Conservation (phyloP, 1,140 invertebrate species). For the Laupala kohalensis region DNA sequence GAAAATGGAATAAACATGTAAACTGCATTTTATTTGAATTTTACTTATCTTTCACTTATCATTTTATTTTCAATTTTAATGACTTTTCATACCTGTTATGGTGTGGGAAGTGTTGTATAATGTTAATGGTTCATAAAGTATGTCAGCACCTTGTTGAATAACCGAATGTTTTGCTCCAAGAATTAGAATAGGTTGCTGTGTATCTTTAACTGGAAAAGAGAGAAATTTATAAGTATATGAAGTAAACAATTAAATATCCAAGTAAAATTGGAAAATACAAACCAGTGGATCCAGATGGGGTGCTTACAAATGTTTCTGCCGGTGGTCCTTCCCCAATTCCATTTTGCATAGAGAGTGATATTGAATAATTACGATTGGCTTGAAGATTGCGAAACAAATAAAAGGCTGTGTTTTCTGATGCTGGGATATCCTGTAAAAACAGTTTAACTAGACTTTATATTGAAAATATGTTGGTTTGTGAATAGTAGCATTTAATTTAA, state of each 20-base stretch:
- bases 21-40: not conserved
- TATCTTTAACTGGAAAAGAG: constrained; percentile 34
- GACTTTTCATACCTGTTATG: constrained; percentile 25
- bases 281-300: constrained; percentile 49
- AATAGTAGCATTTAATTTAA: constrained; percentile 2
- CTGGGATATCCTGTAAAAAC: constrained; percentile 51
- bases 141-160: constrained; percentile 49
- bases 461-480: too few relatives aligned
- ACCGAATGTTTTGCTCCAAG: constrained; percentile 53
- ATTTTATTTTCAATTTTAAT: not conserved
- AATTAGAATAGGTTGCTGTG: constrained; percentile 53
- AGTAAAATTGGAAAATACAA: constrained; percentile 14
- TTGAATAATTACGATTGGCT: constrained; percentile 58
- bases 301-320: constrained; percentile 44
- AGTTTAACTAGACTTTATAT: too few relatives aligned
- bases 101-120: constrained; percentile 32
- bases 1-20: not conserved
- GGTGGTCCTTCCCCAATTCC: constrained; percentile 62
- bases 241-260: not conserved
- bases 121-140: constrained; percentile 44
- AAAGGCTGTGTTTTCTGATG: constrained; percentile 45
- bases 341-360: constrained; percentile 69
- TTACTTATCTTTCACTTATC: not conserved
- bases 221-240: constrained; percentile 2
- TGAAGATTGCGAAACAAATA: constrained; percentile 68